Conservation (phyloP, 2,797 vertebrate genomes). For the Crocidura indochinensis region DNA sequence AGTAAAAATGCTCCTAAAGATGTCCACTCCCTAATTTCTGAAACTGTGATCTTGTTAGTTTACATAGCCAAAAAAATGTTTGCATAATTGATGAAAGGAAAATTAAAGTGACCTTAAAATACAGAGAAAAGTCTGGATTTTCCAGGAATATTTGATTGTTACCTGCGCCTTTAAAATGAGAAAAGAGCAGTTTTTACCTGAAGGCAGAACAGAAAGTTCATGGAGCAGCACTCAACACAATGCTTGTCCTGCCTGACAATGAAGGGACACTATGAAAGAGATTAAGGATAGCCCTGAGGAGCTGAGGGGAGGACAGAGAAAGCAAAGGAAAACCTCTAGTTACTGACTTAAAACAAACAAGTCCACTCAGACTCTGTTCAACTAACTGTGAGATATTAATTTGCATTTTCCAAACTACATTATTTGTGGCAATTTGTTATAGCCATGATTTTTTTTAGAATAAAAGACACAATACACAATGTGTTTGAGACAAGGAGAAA, state of each 20-base stretch:
- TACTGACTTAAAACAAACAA: background rate
- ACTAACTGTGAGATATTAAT: background rate
- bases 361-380: background rate
- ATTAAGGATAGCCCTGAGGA: background rate
- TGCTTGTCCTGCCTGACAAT: background rate
- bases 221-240: background rate
- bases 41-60: background rate
- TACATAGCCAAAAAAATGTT: background rate
- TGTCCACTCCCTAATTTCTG: background rate
- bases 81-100: constrained; percentile 18
- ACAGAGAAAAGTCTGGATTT: background rate
- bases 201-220: background rate
- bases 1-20: background rate
- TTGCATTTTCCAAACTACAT: background rate
- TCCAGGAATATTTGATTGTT: background rate
- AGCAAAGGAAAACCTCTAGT: background rate
- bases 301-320: background rate
- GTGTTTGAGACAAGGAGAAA: background rate
- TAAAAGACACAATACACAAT: background rate
- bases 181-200: background rate
- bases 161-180: background rate
- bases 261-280: background rate
- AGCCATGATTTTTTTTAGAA: background rate
- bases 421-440: background rate
- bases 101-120: constrained; percentile 31